phyloP scores from a whole-genome alignment of 2,888 invertebrate genomes.

The Caenorhabditis wallacei region DNA sequence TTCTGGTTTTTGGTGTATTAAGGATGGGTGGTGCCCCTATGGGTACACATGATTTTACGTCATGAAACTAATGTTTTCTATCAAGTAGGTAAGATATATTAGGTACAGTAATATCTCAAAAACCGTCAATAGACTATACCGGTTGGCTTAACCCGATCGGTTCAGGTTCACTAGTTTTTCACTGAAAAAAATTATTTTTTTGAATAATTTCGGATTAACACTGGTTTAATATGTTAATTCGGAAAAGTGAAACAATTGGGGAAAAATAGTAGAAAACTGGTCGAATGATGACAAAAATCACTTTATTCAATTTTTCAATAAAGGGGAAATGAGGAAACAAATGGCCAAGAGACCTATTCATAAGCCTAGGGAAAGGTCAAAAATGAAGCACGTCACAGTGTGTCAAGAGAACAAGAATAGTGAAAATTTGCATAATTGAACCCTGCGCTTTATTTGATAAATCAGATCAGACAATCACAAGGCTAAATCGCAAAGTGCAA shows the following conservation, averaged over 20 bases:
- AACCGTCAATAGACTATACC: background rate
- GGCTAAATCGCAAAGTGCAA: constrained; percentile 6
- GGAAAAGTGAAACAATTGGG: background rate
- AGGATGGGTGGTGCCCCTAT: no score
- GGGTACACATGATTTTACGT: no score
- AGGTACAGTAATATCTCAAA: background rate
- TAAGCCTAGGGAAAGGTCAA: constrained; percentile 28
- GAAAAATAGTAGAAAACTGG: constrained; percentile 4
- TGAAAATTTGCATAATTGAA: constrained; percentile 26
- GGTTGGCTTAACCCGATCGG: constrained; percentile 15
- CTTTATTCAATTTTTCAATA: background rate
- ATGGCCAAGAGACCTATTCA: background rate
- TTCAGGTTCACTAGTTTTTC: constrained; percentile 36
- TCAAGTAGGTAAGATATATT: no score
- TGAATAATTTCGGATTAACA: constrained; percentile 38
- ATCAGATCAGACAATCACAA: constrained; percentile 39
- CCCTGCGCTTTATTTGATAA: background rate
- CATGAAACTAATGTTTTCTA: no score
- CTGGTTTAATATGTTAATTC: background rate
- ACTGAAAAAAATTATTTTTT: background rate
- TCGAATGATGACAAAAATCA: background rate
- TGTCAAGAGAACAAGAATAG: constrained; percentile 6
- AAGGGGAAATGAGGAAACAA: background rate
- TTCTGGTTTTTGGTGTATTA: no score
- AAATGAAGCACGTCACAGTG: constrained; percentile 57